Evolutionary conservation across 2,888 invertebrate genomes (phyloP).

Genomic region (Fissipunctia ypsillon): DNA sequence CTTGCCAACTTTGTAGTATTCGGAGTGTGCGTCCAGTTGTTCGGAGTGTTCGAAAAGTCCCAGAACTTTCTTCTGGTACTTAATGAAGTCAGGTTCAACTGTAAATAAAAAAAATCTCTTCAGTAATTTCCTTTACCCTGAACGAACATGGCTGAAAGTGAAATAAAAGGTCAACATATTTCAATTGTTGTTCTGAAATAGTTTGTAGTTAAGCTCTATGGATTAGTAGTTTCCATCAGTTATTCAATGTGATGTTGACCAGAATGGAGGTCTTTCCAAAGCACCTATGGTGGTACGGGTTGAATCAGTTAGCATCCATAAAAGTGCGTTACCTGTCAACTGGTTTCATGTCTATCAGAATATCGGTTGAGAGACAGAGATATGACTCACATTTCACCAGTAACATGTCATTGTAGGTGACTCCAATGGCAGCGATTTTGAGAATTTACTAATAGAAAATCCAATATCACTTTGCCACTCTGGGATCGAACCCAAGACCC

Average conservation of each 20-base stretch:
- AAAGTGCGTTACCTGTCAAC: not conserved
- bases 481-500: no score
- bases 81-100: constrained; percentile 74
- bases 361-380: not conserved
- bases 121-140: no score
- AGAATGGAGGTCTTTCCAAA: not conserved
- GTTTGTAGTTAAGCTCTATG: not conserved
- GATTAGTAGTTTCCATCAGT: not conserved
- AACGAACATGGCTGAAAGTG: not conserved
- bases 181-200: not conserved
- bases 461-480: not conserved
- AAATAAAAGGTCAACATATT: not conserved
- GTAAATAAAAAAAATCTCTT: constrained; percentile 38
- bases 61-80: constrained; percentile 84
- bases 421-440: not conserved
- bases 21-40: constrained; percentile 77
- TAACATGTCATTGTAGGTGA: not conserved
- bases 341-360: not conserved
- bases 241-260: not conserved
- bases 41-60: constrained; percentile 85
- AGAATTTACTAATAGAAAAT: not conserved
- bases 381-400: not conserved
- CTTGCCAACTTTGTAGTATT: constrained; percentile 80
- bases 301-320: not conserved
- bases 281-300: not conserved